These are phyloP conservation scores for Caenorhabditis imperialis DNA, from an alignment of 2,888 invertebrate genomes.

Conservation along the genomic window DNA sequence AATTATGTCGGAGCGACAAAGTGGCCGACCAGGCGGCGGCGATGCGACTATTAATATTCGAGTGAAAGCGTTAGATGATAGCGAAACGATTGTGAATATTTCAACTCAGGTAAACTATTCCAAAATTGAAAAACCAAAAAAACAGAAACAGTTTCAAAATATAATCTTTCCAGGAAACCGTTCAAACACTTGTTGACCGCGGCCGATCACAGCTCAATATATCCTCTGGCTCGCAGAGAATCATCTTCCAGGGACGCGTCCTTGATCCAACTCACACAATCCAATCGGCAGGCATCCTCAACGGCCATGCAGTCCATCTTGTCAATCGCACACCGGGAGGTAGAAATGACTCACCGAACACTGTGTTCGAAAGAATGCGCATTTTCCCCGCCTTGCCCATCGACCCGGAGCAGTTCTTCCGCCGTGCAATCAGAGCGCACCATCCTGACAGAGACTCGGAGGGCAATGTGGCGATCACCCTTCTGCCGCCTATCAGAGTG, in stretches of 20 bases:
- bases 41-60: conserved; percentile 9
- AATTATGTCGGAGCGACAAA: conserved; percentile 31
- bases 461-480: too few relatives aligned
- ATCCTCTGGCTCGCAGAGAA: conserved; percentile 6
- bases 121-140: not conserved
- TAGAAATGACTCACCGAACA: not conserved
- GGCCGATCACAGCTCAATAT: conserved; percentile 18
- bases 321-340: conserved; percentile 17
- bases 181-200: conserved; percentile 1
- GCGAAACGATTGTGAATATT: conserved; percentile 14
- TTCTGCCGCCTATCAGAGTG: too few relatives aligned
- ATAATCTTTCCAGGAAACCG: conserved; percentile 21
- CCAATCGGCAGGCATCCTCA: conserved; percentile 9
- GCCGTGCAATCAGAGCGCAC: too few relatives aligned
- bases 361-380: not conserved
- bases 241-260: conserved; percentile 46
- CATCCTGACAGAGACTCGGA: too few relatives aligned
- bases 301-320: conserved; percentile 45
- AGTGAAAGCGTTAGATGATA: conserved; percentile 36
- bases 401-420: too few relatives aligned
- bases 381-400: not conserved
- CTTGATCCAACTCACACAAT: not conserved
- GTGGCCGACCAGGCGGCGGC: conserved; percentile 5
- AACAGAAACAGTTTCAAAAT: not conserved
- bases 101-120: conserved; percentile 12